A percentile compares a stretch with the other conserved stretches of the same genome.
These are phyloP conservation scores for Passerina amoena DNA, from an alignment of 2,113 vertebrate genomes.

Conservation along the genomic window DNA sequence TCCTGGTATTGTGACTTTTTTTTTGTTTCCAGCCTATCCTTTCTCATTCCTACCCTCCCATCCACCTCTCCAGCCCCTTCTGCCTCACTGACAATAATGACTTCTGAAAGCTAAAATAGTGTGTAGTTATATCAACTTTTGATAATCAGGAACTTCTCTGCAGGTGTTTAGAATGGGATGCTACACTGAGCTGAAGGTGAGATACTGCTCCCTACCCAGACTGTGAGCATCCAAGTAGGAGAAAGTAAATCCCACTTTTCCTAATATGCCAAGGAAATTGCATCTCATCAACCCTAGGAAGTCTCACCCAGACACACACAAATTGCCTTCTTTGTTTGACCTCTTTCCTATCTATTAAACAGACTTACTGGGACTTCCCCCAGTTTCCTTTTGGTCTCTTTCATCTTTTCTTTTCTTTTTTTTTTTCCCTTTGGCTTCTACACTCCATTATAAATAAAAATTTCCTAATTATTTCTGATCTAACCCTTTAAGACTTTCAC, in stretches of 20 bases:
- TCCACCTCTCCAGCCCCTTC: neutral
- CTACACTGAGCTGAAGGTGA: neutral
- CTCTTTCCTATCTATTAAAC: neutral
- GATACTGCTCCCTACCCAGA: neutral
- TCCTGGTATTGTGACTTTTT: neutral
- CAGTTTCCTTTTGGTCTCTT: slow-evolving; percentile 22
- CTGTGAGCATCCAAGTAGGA: neutral
- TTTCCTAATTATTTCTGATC: slow-evolving; percentile 57
- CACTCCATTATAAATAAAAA: slow-evolving; percentile 16
- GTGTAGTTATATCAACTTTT: neutral
- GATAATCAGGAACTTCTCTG: neutral
- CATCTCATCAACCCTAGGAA: neutral
- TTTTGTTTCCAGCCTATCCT: neutral
- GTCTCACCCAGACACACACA: neutral
- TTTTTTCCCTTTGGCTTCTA: neutral
- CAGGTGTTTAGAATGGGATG: neutral
- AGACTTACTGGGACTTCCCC: neutral
- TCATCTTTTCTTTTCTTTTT: neutral
- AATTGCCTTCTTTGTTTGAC: slow-evolving; percentile 21
- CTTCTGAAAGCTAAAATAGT: neutral
- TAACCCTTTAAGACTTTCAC: slow-evolving; percentile 50
- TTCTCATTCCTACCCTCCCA: too few species aligned
- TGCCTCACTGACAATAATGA: neutral
- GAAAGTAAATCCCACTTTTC: neutral
- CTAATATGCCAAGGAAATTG: neutral